These are phyloP conservation scores for Hesperia comma DNA, from an alignment of 2,888 invertebrate genomes.

Conservation along the genomic window DNA sequence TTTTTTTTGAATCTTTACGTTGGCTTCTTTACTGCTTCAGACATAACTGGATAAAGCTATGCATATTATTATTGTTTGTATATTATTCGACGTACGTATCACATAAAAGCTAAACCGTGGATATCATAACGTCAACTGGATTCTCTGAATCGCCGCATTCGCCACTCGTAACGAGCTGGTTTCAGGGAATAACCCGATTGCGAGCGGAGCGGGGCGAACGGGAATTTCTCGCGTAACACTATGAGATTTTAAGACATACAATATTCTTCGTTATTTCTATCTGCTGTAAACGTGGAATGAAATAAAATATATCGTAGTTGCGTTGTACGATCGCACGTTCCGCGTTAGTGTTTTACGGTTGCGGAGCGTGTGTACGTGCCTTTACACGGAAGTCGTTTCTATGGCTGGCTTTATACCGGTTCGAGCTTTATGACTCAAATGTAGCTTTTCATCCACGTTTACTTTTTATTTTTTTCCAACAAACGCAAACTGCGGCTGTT, in stretches of 20 bases:
- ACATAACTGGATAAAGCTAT: no score
- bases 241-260: constrained; percentile 18
- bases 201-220: background rate
- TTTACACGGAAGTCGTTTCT: constrained; percentile 31
- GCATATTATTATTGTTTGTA: background rate
- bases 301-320: constrained; percentile 15
- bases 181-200: background rate
- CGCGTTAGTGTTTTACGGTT: constrained; percentile 32
- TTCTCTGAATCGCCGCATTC: background rate
- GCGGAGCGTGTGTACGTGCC: constrained; percentile 33
- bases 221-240: background rate
- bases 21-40: no score
- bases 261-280: constrained; percentile 12
- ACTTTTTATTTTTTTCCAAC: constrained; percentile 18
- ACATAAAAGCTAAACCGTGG: background rate
- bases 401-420: constrained; percentile 24
- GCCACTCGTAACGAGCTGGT: background rate
- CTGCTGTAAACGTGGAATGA: constrained; percentile 21
- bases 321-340: constrained; percentile 25
- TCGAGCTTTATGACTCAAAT: constrained; percentile 30
- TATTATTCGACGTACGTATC: background rate
- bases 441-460: constrained; percentile 28
- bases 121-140: no score
- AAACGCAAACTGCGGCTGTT: background rate
- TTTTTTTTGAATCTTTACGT: no score